Conservation (phyloP, 2,113 vertebrate species). For the Otocyon megalotis region DNA sequence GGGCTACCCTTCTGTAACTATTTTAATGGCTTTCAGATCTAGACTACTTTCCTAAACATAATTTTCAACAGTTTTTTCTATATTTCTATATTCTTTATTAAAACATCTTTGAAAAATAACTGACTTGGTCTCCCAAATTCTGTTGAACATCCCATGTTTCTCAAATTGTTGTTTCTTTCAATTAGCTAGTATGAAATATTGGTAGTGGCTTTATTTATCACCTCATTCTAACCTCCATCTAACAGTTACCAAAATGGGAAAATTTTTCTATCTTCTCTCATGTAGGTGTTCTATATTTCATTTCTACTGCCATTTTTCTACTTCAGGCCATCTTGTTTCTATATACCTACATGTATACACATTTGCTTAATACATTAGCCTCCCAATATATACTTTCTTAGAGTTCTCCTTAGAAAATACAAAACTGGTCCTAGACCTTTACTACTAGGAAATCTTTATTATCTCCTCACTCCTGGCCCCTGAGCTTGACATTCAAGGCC, state of each 20-base stretch:
- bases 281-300: neutral
- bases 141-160: neutral
- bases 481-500: neutral
- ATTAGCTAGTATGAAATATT: neutral
- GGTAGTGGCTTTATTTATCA: neutral
- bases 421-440: neutral
- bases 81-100: neutral
- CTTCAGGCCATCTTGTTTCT: neutral
- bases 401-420: neutral
- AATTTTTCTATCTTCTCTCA: neutral
- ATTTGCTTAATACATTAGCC: neutral
- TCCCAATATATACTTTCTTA: neutral
- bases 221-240: neutral
- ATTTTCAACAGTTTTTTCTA: neutral
- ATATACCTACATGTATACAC: neutral
- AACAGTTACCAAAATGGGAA: neutral
- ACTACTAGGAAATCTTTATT: neutral
- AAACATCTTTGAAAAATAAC: neutral
- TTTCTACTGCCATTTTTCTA: neutral
- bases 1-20: neutral
- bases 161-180: neutral
- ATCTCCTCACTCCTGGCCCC: neutral
- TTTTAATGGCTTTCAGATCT: neutral
- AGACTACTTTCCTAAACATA: neutral
- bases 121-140: neutral